Conservation (phyloP, 2,113 vertebrate species). For the Martes martes region DNA sequence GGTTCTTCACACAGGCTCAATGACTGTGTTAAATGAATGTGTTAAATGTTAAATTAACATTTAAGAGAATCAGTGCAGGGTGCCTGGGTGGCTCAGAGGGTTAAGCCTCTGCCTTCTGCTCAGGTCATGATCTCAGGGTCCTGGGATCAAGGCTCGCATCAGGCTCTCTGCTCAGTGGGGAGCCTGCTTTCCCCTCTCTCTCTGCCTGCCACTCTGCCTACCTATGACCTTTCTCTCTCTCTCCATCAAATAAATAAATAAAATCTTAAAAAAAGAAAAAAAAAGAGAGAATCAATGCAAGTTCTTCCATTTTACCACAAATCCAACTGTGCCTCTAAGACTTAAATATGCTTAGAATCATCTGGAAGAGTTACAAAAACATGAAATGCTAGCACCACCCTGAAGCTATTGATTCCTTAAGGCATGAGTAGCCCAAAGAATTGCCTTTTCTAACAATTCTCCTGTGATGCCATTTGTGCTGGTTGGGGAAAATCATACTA, state of each 20-base stretch:
- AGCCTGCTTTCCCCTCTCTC: too few species aligned
- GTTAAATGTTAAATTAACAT: neutral
- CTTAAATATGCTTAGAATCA: neutral
- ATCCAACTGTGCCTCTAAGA: neutral
- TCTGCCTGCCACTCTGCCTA: too few species aligned
- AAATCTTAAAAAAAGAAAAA: too few species aligned
- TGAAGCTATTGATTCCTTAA: neutral
- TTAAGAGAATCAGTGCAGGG: neutral
- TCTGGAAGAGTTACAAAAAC: neutral
- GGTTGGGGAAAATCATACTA: neutral
- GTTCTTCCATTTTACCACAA: neutral
- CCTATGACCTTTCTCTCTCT: too few species aligned
- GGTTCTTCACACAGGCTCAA: neutral
- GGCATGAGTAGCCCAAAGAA: neutral
- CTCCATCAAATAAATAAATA: too few species aligned
- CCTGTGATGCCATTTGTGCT: neutral
- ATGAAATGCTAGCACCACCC: neutral
- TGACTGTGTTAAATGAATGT: neutral
- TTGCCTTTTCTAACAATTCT: neutral
- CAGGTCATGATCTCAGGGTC: too few species aligned
- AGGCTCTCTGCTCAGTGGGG: too few species aligned
- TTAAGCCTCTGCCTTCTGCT: too few species aligned
- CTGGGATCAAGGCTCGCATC: too few species aligned
- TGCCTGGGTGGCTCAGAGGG: too few species aligned
- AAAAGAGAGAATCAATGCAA: neutral